Evolutionary conservation across 2,888 invertebrate species (phyloP), one percentile per base, ranked within the genome.

Genomic region (Acleris cristana): DNA sequence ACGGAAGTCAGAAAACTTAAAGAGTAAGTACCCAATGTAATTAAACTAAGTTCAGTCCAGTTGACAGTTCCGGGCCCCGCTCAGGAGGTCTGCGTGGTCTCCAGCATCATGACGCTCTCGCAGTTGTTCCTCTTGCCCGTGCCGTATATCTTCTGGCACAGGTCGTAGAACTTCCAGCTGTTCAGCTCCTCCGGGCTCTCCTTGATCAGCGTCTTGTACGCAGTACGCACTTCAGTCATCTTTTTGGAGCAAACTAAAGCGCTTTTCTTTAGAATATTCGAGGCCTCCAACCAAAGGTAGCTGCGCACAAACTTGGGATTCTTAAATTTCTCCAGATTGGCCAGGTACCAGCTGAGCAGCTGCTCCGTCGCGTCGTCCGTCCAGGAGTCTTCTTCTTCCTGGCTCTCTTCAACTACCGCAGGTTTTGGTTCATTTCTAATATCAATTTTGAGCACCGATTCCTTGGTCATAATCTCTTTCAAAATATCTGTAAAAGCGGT

Each of bases 131-230:
- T 89, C 70, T 87, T 90, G 0, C 91, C 92, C 0, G 90, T 91
- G 0, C 92, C 92, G 74, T 92, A 92, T 19, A 92, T 92, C 72
- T 91, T 88, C 72, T 90, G 90, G 64, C 92, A 92, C 10, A 92
- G 78, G 26, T 82, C 84, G 56, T 83, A 79, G 66, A 90, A 92
- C 56, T 79, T 82, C 92, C 92, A 92, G 18, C 71, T 73, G 1
- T 74, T 75, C 64, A 90, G 73, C 12, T 82, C 82, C 0, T 80
- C 82, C 0, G 82, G 80, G 60, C 74, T 83, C 61, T 88, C 86
- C 19, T 82, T 85, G 0, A 90, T 88, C 84, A 88, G 87, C 66
- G 81, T 86, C 54, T 88, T 82, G 51, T 92, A 92, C 61, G 86
- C 81, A 0, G 86, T 86, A 6, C 92, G 76, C 14, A 92, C 83